These are phyloP conservation scores for Caloenas nicobarica DNA, from an alignment of 2,113 vertebrate species.

Conservation along the genomic window DNA sequence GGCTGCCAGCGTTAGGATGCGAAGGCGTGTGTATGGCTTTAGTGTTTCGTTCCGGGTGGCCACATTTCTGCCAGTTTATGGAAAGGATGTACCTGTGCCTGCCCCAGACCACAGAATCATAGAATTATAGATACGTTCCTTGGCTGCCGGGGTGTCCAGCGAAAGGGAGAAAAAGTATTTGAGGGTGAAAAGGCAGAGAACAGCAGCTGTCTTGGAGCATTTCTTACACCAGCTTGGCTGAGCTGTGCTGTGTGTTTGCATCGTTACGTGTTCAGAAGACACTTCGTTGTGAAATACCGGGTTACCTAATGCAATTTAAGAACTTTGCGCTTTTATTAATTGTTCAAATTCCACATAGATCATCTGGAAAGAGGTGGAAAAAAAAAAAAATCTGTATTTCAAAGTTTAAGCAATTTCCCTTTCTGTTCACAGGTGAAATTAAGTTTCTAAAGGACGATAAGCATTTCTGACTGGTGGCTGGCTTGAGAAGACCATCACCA, in stretches of 20 bases:
- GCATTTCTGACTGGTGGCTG: slow-evolving; percentile 27
- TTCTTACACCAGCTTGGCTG: neutral
- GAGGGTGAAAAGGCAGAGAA: neutral
- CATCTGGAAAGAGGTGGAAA: neutral
- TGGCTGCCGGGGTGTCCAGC: neutral
- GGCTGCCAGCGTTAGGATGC: accelerated
- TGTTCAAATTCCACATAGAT: neutral
- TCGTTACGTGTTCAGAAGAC: neutral
- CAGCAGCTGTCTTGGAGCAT: neutral
- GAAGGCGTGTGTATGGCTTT: neutral
- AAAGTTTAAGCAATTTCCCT: neutral
- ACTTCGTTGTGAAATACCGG: neutral
- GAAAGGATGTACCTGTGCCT: neutral
- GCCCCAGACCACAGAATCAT: no score
- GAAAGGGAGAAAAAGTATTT: neutral
- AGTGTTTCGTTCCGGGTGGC: neutral
- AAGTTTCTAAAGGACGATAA: neutral
- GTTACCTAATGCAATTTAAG: neutral
- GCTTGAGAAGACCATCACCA: slow-evolving; percentile 5
- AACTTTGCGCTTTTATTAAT: neutral
- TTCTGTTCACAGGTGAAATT: slow-evolving; percentile 52
- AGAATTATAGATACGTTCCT: neutral
- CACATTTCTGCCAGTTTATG: accelerated
- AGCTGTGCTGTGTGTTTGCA: neutral
- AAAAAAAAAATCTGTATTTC: neutral